Conservation (phyloP, 2,888 invertebrate species). For the Drosophila nr. fundita region DNA sequence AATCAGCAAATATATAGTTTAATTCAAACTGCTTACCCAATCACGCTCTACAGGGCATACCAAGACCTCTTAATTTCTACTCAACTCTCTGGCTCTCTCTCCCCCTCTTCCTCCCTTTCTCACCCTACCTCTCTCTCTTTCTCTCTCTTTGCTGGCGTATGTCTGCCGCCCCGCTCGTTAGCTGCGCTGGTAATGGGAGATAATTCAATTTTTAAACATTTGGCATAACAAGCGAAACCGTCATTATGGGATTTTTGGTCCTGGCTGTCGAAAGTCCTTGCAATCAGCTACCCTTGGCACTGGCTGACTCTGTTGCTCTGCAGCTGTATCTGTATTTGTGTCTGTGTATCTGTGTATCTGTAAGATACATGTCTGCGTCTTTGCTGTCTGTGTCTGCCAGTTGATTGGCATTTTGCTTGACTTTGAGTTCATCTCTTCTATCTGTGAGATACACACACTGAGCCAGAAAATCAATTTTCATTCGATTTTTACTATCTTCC, state of each 20-base stretch:
- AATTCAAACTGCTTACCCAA: background rate
- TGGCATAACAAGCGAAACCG: constrained; percentile 85
- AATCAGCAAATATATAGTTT: background rate
- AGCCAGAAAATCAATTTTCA: constrained; percentile 67
- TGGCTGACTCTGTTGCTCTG: constrained; percentile 8
- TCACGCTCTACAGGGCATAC: constrained; percentile 18
- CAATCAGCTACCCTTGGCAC: constrained; percentile 56
- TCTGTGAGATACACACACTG: constrained; percentile 24
- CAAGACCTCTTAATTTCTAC: constrained; percentile 36
- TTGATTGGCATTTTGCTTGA: constrained; percentile 58
- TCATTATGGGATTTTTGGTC: constrained; percentile 85
- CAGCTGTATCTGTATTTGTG: constrained; percentile 7
- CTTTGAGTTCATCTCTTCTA: constrained; percentile 36
- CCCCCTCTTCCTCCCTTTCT: background rate
- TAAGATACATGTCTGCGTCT: constrained; percentile 68
- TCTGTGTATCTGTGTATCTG: constrained; percentile 44
- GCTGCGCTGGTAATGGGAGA: constrained; percentile 83
- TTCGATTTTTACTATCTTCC: constrained; percentile 52
- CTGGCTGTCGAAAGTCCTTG: constrained; percentile 49
- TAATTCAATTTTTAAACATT: constrained; percentile 85
- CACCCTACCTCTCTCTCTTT: constrained; percentile 5
- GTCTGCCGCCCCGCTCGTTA: constrained; percentile 74
- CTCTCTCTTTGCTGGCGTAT: constrained; percentile 14
- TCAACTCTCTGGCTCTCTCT: constrained; percentile 1
- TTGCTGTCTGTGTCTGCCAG: constrained; percentile 50